Evolutionary conservation across 2,888 invertebrate genomes (phyloP).

Genomic region (Lasioglossum marginatum): DNA sequence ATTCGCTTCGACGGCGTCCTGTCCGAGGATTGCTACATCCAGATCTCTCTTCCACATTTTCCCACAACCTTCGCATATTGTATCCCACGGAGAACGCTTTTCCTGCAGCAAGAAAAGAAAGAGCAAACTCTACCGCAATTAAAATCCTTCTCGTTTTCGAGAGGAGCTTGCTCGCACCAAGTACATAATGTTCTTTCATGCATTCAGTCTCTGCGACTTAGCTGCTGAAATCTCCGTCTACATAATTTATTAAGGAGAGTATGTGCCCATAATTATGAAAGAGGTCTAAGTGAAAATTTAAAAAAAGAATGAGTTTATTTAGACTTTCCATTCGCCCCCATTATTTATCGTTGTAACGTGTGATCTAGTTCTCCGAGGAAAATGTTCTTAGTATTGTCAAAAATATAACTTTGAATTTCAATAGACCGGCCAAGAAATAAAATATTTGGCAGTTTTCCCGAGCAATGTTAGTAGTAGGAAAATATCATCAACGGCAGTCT

Average conservation of each 20-base stretch:
- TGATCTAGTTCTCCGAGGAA: neutral
- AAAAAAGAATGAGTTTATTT: too few relatives aligned
- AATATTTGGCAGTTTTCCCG: neutral
- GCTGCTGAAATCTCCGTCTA: too few relatives aligned
- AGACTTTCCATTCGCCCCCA: neutral
- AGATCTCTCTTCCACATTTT: neutral
- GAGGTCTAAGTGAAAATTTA: too few relatives aligned
- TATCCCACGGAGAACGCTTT: neutral
- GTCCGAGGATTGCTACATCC: slow-evolving; percentile 6
- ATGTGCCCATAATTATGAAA: too few relatives aligned
- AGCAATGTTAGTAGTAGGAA: neutral
- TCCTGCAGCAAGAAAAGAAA: neutral
- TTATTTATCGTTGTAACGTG: neutral
- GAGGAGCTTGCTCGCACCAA: neutral
- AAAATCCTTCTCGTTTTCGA: neutral
- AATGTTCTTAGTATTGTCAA: neutral
- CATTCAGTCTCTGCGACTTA: neutral
- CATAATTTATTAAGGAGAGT: neutral
- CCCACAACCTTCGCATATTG: neutral
- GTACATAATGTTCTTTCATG: neutral
- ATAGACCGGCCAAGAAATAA: neutral
- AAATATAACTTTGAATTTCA: neutral
- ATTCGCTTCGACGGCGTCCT: slow-evolving; percentile 48
- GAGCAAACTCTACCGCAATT: neutral
- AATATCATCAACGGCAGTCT: neutral